phyloP scores from a whole-genome alignment of 2,113 vertebrate genomes.

The Protomyctophum bolini region DNA sequence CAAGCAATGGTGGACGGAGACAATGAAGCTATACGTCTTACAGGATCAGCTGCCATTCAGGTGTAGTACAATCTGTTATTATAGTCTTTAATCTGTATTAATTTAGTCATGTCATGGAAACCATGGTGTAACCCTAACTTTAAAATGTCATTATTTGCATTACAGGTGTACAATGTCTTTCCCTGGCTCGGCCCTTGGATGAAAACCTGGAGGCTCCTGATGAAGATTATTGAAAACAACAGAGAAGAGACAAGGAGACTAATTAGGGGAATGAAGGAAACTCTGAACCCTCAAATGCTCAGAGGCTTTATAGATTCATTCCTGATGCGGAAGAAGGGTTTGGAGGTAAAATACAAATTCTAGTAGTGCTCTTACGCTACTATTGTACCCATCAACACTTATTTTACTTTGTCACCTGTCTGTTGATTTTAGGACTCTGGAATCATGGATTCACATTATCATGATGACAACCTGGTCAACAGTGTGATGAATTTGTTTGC shows the following conservation, averaged over 20 bases:
- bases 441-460: conserved; percentile 44
- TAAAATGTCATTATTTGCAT: not conserved
- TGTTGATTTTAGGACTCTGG: conserved; percentile 31
- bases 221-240: not conserved
- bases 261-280: conserved; percentile 49
- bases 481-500: conserved; percentile 62
- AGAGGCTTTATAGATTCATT: conserved; percentile 72
- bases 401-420: not conserved
- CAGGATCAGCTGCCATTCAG: no score
- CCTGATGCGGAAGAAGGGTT: conserved; percentile 58
- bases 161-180: conserved; percentile 43
- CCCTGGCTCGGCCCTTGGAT: conserved; percentile 46
- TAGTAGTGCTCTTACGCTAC: not conserved
- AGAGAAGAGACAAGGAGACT: not conserved
- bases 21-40: no score
- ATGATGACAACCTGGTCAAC: conserved; percentile 52
- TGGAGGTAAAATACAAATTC: conserved; percentile 36
- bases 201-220: conserved; percentile 15
- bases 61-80: no score
- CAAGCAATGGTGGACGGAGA: no score
- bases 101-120: no score
- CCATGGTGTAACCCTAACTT: no score
- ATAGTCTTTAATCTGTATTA: no score
- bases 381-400: not conserved
- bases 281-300: conserved; percentile 50